A percentile compares a stretch with the other conserved stretches of the same genome.
These are phyloP conservation scores for Dipus sagitta DNA, from an alignment of 2,797 vertebrate genomes.

Conservation along the genomic window DNA sequence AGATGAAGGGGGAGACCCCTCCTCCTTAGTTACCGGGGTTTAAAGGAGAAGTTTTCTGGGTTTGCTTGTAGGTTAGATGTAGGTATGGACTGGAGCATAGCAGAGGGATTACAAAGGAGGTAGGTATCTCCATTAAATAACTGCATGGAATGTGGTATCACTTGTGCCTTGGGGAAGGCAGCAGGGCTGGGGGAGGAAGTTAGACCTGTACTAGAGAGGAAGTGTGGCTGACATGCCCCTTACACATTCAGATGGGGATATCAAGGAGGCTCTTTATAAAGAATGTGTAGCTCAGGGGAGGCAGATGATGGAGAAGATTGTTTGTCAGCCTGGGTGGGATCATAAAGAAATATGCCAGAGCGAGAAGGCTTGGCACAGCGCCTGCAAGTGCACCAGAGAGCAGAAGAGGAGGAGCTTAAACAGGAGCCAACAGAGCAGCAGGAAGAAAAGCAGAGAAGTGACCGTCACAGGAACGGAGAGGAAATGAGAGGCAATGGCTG, in stretches of 20 bases:
- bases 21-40: not conserved
- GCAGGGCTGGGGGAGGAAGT: not conserved
- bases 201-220: not conserved
- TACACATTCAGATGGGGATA: not conserved
- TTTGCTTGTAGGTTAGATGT: not conserved
- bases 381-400: not conserved
- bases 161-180: not conserved
- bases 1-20: too few relatives aligned
- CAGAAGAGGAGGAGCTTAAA: not conserved
- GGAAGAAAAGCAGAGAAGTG: not conserved
- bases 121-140: not conserved
- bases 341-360: not conserved
- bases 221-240: not conserved
- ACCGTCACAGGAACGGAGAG: not conserved
- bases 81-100: not conserved
- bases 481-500: not conserved
- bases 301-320: not conserved
- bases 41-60: not conserved
- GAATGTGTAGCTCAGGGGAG: not conserved
- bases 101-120: not conserved
- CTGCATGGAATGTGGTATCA: not conserved
- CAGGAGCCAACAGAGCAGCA: not conserved
- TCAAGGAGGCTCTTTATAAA: not conserved
- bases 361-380: not conserved
- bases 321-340: not conserved